Conservation (phyloP, 1,140 invertebrate species). For the Rhopalosiphum maidis region DNA sequence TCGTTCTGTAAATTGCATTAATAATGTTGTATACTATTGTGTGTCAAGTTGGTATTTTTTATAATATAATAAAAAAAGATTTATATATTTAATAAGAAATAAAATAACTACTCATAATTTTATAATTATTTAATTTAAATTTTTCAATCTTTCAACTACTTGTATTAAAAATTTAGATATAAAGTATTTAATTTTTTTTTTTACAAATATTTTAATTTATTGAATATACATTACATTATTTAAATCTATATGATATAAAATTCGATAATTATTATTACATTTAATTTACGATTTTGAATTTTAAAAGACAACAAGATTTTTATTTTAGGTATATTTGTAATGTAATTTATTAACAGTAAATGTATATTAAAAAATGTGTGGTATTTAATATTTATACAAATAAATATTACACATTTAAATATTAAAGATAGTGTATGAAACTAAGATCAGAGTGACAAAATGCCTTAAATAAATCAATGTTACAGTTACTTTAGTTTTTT, state of each 20-base stretch:
- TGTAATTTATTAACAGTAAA: background rate
- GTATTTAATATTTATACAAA: background rate
- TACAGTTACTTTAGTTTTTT: background rate
- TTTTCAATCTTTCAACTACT: background rate
- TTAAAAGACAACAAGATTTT: background rate
- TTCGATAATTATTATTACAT: background rate
- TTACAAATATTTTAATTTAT: background rate
- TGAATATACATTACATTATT: background rate
- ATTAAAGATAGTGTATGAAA: background rate
- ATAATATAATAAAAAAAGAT: background rate
- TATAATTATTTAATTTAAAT: background rate
- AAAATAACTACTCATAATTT: background rate
- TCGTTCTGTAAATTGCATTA: background rate
- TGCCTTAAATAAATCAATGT: background rate
- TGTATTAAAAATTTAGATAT: background rate
- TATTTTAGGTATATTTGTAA: background rate
- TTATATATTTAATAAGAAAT: background rate
- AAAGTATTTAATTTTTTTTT: background rate
- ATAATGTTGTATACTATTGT: background rate
- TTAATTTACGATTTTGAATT: background rate
- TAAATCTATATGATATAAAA: too few relatives aligned
- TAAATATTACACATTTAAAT: background rate
- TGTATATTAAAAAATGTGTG: background rate
- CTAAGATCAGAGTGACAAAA: background rate
- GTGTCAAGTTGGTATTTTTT: background rate